Base-by-base conservation (phyloP, 2,113 vertebrate genomes). In the Microcebus griseorufus region DNA sequence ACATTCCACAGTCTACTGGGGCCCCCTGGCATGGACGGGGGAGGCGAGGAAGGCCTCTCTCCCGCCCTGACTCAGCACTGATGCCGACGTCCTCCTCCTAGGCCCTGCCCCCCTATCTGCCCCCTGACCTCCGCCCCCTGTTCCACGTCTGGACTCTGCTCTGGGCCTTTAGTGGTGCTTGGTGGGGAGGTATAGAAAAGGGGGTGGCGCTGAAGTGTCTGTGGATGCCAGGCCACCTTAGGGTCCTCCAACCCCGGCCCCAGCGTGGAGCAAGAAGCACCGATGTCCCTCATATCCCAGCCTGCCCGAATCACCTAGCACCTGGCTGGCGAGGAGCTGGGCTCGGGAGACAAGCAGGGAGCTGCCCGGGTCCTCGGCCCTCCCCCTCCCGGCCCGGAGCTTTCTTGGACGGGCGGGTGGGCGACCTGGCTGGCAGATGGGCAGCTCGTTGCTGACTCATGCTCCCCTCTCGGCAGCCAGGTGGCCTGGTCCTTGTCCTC, bases 401-500 rank as follows among this genome's bases (percentile, higher is more conserved):
- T 90, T 64, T 84, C 94, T 79, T 27, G 85, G 90, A 58, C 2
- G 16, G 32, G 45, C 7, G 8, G 45, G 65, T 27, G n/a, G 81
- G 85, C 34, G 53, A 87, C 62, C 64, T 37, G n/a, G 42, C 70
- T 88, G 89, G 94, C 76, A 94, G 70, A 70, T 7, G 80, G 67
- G 48, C 70, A 37, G 92, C 64, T 96, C 64, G 67, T 93, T 32
- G 96, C 70, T 98, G 96, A 97, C 90, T 98, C 96, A 96, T 1
- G 0, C n/a, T 76, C 34, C 62, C 88, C 42, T 85, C 88, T 64
- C 5, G 16, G 64, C 25, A 67, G 95, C 95, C 95, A 94, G 96
- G 83, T 89, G 92, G 88, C 90, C 83, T 23, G 10, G 92, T 95
- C 96, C 89, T 45, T 13, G 70, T 90, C 60, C 81, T 97, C 32